Evolutionary conservation across 2,888 invertebrate genomes (phyloP), one percentile per base, ranked within the genome.

Genomic region (Lasius platythorax): DNA sequence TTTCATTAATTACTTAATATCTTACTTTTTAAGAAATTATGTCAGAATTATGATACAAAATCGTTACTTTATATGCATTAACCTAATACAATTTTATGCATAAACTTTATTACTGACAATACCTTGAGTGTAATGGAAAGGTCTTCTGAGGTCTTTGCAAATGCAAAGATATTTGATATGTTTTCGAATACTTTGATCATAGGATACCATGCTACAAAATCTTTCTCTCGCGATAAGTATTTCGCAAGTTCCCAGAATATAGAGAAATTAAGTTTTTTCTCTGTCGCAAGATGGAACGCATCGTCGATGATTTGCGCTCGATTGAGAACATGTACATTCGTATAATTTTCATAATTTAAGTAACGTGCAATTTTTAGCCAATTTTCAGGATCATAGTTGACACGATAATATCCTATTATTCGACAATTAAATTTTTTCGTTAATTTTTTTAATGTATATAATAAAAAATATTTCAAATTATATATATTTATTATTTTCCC

Each of bases 131-230:
- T 5, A 3, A 6, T 0, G 6, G 6, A 6, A 37, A 37, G 6
- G 0, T 37, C 37, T 6, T 37, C 37, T 5, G 4, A 0, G 0
- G 6, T 4, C 3, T 37, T 37, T 4, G 6, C 0, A 23, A 40
- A 12, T 40, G 23, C n/a, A 66, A 66, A 40, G 1, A 12, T 5
- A 5, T 2, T 11, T 1, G 40, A 40, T 3, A 66, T 23, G 1
- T 23, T 5, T 40, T 66, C 66, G 5, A 66, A 23, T 4, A 1
- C 12, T 66, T 66, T 66, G 4, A 66, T 40, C 66, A 66, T 66
- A 40, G 66, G 66, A 40, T 40, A 66, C 66, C 66, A 66, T 40
- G 66, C 66, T 12, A 23, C 11, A 40, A 43, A 66, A 40, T 66
- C 5, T 12, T 12, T 40, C 11, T 66, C 66, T n/a, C 4, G 23